Evolutionary conservation across 2,888 invertebrate species (phyloP), one percentile per base, ranked within the genome.

Genomic region (Willowsia nigromaculata): DNA sequence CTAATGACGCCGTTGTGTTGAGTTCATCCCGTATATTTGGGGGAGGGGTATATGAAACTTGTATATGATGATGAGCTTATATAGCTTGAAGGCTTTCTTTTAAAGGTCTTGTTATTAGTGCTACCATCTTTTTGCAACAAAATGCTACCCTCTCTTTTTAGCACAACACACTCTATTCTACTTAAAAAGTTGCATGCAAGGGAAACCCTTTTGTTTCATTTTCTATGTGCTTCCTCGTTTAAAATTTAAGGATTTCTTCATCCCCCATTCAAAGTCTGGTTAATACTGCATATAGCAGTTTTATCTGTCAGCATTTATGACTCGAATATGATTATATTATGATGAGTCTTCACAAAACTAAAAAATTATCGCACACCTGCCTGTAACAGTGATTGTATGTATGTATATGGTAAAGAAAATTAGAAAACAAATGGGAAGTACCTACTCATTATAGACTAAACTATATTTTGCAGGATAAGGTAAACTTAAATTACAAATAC

Each of bases 371-470:
- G 22, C 27, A n/a, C 71, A 40, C 40, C 40, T 43, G 25, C 71
- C 71, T 71, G 71, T 47, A 71, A 71, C 71, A 71, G 71, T 71
- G 40, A 71, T 71, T 9, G 11, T 43, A 43, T 27, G 30, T 15
- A 27, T 5, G 30, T 30, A 6, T 30, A 30, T 30, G 11, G 59
- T 22, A 59, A 59, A 65, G 30, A 65, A 65, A 65, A 65, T 30
- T 15, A 65, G 65, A 65, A 30, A 33, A 65, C 27, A 33, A n/a
- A 65, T 27, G 22, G 18, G 15, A 15, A 59, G 13, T 25, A 22
- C 59, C 22, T 25, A 22, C 59, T 59, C 22, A 25, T 59, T 59
- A 22, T 27, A 25, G 59, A 6, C 22, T 25, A 25, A 53, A 18
- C n/a, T n/a, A 4, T n/a, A 9, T n/a, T 53, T 15, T 53, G 59